Base-by-base conservation (phyloP, 2,888 invertebrate species). In the Spilarctia lutea region DNA sequence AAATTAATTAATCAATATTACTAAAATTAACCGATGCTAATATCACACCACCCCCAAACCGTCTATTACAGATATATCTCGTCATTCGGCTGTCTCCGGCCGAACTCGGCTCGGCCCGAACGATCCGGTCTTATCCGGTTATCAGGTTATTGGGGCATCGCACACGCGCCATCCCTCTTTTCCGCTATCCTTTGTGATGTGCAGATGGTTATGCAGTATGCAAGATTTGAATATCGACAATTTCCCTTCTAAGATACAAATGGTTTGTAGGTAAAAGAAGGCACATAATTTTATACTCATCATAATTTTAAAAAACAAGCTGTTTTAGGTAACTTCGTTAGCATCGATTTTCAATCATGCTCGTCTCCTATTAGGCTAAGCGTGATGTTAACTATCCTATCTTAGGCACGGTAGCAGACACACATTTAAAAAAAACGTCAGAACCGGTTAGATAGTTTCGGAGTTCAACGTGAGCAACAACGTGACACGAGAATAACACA, bases 131-230 rank as follows among this genome's bases (percentile, higher is more conserved):
- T 33, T 20, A 75, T 45, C 72, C 77, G 85, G 86, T 83, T 81
- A 83, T 72, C 69, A 71, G 89, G 89, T 88, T 79, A 89, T 76
- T 86, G 68, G 89, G 86, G 56, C 88, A 85, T 66, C 78, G 86
- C 89, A 87, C 87, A 88, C 81, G 87, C 89, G 89, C 72, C 65
- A 63, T 81, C 83, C 83, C 72, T 77, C 39, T 63, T 65, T 69
- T 69, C 8, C 39, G 33, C 68, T 68, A 76, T 81, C 76, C 78
- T 75, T 69, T 79, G 48, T 75, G 39, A n/a, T 20, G 73, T 83
- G 80, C 72, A 73, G 39, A 27, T 30, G 65, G 24, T 45, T 20
- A 72, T 83, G 80, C 72, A 73, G 48, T 24, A 30, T 72, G 24
- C 60, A 56, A 67, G 13, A 65, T 56, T 72, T 45, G 42, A 52